phyloP scores from a whole-genome alignment of 2,888 invertebrate species.

The Drosophila monieri region DNA sequence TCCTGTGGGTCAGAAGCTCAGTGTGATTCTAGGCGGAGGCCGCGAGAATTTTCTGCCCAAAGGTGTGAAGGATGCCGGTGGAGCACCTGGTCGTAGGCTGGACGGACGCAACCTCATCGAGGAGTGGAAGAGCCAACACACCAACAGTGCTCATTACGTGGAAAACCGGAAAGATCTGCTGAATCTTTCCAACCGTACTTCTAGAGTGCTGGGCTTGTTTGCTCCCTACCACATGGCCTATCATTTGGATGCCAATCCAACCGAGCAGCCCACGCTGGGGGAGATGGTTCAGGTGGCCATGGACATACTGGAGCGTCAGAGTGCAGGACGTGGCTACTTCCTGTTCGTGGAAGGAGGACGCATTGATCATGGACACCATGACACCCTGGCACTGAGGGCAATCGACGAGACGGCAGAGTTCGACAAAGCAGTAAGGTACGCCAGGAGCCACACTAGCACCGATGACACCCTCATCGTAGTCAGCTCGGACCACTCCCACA shows the following conservation, averaged over 20 bases:
- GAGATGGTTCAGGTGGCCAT: conserved; percentile 91
- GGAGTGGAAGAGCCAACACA: conserved; percentile 86
- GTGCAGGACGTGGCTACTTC: conserved; percentile 88
- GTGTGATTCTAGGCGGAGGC: conserved; percentile 92
- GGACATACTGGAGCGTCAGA: conserved; percentile 86
- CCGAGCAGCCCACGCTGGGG: conserved; percentile 87
- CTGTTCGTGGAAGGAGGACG: conserved; percentile 90
- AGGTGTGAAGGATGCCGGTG: conserved; percentile 84
- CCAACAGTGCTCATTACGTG: conserved; percentile 85
- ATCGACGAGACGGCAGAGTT: conserved; percentile 92
- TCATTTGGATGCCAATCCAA: conserved; percentile 86
- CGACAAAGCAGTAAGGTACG: conserved; percentile 88
- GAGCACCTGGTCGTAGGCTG: conserved; percentile 84
- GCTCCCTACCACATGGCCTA: conserved; percentile 89
- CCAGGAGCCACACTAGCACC: conserved; percentile 86
- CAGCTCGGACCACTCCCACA: conserved; percentile 91
- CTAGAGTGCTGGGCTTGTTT: conserved; percentile 90
- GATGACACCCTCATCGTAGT: conserved; percentile 92
- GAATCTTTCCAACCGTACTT: conserved; percentile 84
- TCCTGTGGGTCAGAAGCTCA: conserved; percentile 88
- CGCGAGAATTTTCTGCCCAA: conserved; percentile 87
- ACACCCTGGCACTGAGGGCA: conserved; percentile 87
- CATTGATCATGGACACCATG: conserved; percentile 92
- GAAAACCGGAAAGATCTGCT: conserved; percentile 87
- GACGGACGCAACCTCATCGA: conserved; percentile 88